Base-by-base conservation (phyloP, 2,888 invertebrate species). In the Operophtera brumata region DNA sequence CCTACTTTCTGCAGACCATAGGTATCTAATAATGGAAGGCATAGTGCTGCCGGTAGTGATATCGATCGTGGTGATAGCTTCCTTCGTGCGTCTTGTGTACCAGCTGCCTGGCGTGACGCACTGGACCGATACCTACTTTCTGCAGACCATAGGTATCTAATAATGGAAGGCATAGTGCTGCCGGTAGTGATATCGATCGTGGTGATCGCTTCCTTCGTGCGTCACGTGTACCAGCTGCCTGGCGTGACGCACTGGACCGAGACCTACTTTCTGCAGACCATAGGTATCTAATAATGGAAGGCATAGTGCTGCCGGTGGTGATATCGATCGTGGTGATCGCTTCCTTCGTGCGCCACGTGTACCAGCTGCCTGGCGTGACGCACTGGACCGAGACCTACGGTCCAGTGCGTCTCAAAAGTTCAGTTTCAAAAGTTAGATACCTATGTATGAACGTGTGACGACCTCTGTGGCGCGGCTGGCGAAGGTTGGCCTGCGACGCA, bases 151-250 rank as follows among this genome's bases (percentile, higher is more conserved):
- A 25, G 55, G 55, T 55, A 42, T 34, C 12, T 32, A 72, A 94
- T 95, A 79, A 93, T 97, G 71, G 96, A 97, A 79, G 93, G 94
- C 62, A 91, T 94, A 77, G 90, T 94, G 5, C 84, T 95, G 57
- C 96, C 96, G 0, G 70, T 92, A 45, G 90, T 93, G 43, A 87
- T 94, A 69, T 81, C 92, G 1, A 67, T 93, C 36, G 91, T 94
- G 62, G 82, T 95, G 61, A 71, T 93, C n/a, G 90, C 94, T 0
- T 94, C 94, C 78, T 80, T 93, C 54, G 79, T 94, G 50, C 92
- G 95, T 37, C 94, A 93, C 76, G 84, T 94, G 48, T 91, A 91
- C 62, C 90, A 92, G 46, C 89, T 93, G 73, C 91, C 93, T 0
- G 93, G 93, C 26, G 87, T 91, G 39, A 93, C 94, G 41, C 92